These are phyloP conservation scores for Caenorhabditis afra DNA, from an alignment of 2,888 invertebrate genomes.

Conservation along the genomic window DNA sequence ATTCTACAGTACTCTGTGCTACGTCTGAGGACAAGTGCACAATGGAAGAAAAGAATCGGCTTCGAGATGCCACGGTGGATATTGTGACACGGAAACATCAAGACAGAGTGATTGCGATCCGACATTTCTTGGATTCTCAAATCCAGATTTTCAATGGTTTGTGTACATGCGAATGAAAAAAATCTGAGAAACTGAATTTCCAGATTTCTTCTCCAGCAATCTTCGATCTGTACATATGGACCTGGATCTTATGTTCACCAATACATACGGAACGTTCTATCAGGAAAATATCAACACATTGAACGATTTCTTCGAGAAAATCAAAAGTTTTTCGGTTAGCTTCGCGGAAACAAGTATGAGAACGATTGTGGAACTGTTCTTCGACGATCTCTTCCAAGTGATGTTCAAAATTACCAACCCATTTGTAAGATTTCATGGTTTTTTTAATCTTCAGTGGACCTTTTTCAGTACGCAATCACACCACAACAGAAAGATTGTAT, in stretches of 20 bases:
- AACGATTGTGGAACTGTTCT: conserved; percentile 45
- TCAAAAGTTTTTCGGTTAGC: conserved; percentile 36
- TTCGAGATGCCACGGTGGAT: conserved; percentile 17
- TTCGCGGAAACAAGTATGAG: conserved; percentile 53
- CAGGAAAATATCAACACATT: conserved; percentile 48
- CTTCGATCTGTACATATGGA: conserved; percentile 46
- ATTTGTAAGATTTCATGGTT: conserved; percentile 41
- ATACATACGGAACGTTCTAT: conserved; percentile 56
- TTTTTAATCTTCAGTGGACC: background rate
- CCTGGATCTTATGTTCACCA: conserved; percentile 50
- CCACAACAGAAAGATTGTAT: conserved; percentile 40
- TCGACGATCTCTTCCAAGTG: conserved; percentile 52
- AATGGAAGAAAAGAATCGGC: conserved; percentile 31
- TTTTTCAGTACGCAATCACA: conserved; percentile 38
- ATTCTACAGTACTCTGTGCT: conserved; percentile 31
- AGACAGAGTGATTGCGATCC: conserved; percentile 43
- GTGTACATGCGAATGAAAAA: too few species aligned
- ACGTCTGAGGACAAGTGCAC: conserved; percentile 40
- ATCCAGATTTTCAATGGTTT: conserved; percentile 37
- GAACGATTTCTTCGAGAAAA: conserved; percentile 41
- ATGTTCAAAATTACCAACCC: conserved; percentile 56
- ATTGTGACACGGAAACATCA: conserved; percentile 38
- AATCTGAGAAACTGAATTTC: too few species aligned
- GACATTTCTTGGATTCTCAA: conserved; percentile 37
- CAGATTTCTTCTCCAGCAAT: conserved; percentile 44